Evolutionary conservation across 1,140 invertebrate species (phyloP), one percentile per base, ranked within the genome.

Genomic region (Drosophila tani): DNA sequence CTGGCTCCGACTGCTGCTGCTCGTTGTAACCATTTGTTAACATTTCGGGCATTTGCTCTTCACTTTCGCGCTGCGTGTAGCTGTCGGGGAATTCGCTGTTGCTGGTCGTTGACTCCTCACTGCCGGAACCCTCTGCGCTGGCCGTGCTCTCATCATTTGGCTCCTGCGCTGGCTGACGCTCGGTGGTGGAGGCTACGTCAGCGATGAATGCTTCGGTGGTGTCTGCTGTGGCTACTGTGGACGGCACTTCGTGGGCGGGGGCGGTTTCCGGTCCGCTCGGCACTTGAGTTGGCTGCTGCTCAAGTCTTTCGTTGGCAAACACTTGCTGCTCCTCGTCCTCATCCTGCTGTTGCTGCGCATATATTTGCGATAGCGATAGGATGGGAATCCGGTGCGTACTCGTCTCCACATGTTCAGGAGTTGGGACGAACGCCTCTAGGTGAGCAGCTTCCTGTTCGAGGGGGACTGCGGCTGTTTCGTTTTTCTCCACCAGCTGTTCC

Each of bases 281-380:
- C n/a, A 46, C 63, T 62, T 64, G 51, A 56, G 64, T 76, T 59
- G 70, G 66, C 17, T 87, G 51, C 21, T 58, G 45, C n/a, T 85
- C 71, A 4, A 75, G 59, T 53, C 63, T 60, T 66, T 82, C 75
- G 29, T 50, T 64, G 32, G 71, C 57, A 66, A 90, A 87, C 40
- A 77, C 50, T 38, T 81, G 49, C 35, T 91, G 88, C 60, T 79
- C 81, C 27, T 83, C 75, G 17, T 86, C 84, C 32, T 86, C 71
- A 24, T 86, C 65, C 58, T 92, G 79, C 53, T 92, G 91, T 27
- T 92, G 87, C 56, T 91, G 84, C 32, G 77, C 91, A 74, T 92
- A 92, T 45, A 92, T 92, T 67, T 92, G 68, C 14, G 91, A 83
- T 7, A 92, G 62, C 32, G 91, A 92, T n/a, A 88, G 56, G 38